A percentile compares a stretch with the other conserved stretches of the same genome.
These are phyloP conservation scores for Silurus lanzhouensis DNA, from an alignment of 2,797 vertebrate species.

Conservation along the genomic window DNA sequence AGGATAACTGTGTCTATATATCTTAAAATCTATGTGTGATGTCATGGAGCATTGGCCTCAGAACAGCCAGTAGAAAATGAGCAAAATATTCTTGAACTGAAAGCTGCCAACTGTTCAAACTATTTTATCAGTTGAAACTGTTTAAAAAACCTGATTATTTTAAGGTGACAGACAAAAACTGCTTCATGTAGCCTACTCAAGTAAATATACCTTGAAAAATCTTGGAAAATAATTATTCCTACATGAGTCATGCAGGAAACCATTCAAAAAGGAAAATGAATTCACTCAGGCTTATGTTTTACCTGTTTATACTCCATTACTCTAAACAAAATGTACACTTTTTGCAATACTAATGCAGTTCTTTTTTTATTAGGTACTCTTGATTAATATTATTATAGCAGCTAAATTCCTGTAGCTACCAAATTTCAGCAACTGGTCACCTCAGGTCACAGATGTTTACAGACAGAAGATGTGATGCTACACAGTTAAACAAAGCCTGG, in stretches of 20 bases:
- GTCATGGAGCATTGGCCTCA: slow-evolving; percentile 5
- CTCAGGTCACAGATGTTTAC: too few relatives aligned
- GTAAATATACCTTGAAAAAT: background rate
- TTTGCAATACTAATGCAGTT: background rate
- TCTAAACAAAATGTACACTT: background rate
- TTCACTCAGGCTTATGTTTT: background rate
- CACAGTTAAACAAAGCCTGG: too few relatives aligned
- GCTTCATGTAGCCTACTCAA: slow-evolving; percentile 1
- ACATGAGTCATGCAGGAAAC: background rate
- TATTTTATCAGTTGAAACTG: slow-evolving; percentile 45
- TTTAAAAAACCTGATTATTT: slow-evolving; percentile 10
- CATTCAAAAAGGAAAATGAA: background rate
- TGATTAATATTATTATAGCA: too few relatives aligned
- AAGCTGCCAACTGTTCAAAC: slow-evolving; percentile 52
- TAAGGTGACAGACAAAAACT: slow-evolving; percentile 37
- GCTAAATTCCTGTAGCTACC: too few relatives aligned
- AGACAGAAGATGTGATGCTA: too few relatives aligned
- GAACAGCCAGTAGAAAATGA: slow-evolving; percentile 21
- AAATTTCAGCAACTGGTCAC: too few relatives aligned
- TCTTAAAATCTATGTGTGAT: background rate
- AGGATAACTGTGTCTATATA: background rate
- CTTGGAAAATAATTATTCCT: background rate
- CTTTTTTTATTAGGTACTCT: background rate
- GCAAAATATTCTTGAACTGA: slow-evolving; percentile 19
- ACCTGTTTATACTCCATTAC: background rate